Evolutionary conservation across 2,797 vertebrate genomes (phyloP), one percentile per base, ranked within the genome.

Genomic region (Nannoperca obscura): DNA sequence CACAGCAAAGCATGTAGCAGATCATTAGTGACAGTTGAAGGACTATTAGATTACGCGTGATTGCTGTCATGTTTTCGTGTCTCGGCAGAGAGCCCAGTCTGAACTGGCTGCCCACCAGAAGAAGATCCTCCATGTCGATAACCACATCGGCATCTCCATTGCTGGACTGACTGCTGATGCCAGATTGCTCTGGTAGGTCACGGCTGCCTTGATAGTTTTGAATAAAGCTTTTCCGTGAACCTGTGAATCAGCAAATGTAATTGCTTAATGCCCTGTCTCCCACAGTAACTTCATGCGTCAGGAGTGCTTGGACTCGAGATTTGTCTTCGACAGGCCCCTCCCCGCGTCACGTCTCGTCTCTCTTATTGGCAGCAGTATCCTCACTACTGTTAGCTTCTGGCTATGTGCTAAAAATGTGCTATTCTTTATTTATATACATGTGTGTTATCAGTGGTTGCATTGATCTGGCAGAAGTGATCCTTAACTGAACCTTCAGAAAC

Each of bases 331-430:
- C 85, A 95, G 97, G 54, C 97, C 98, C 42, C 97, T 99, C 76
- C 98, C 98, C 20, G 94, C 97, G 7, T 98, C 98, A 58, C 97
- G 98, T 17, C 96, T 99, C 10, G 98, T 99, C 57, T 94, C 97
- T 53, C 96, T 98, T 77, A 97, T 99, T 82, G 98, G 98, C 94
- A 99, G 97, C 95, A 99, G 98, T 99, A 99, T 99, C 98, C 97
- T 99, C 92, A 59, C 19, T 1, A 34, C 1, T 12, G 5, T 54
- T 47, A 1, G 0, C 6, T 50, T 44, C 0, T 67, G 22, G 3
- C 17, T 36, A 7, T 83, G 1, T 15, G 3, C 14, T 60, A 0
- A 55, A 38, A 50, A 58, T 40, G 34, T 63, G 1, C 24, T 30
- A 12, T 53, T 7, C 32, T 2, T 10, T 44, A 22, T 4, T 1